Base-by-base conservation (phyloP, 2,113 vertebrate species). In the Narcine bancroftii region DNA sequence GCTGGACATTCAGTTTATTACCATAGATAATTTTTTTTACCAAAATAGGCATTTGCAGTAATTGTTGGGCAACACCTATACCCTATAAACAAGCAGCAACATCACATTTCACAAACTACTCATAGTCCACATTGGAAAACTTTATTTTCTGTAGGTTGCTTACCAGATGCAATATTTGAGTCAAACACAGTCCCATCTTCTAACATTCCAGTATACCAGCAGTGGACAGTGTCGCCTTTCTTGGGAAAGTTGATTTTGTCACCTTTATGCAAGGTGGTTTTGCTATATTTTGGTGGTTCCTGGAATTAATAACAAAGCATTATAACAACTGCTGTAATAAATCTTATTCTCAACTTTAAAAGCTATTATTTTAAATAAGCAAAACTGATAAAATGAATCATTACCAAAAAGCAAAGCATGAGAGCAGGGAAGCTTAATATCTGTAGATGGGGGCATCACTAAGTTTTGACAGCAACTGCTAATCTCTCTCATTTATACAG, bases 101-200 rank as follows among this genome's bases (percentile, higher is more conserved):
- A 91, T 45, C 65, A 69, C 13, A 69, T 42, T 3, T 15, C 45
- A 66, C 36, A 91, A 33, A 71, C 42, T 45, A 6, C 26, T 89
- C 26, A 47, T 42, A 45, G 3, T 11, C 63, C 26, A 5, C 42
- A 91, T 15, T 91, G 42, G 26, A 66, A 91, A 76, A 56, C 56
- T 21, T 66, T 63, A 7, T 85, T 33, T 9, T 36, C 21, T 77
- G 75, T 0, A 89, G 1, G 92, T 36, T 76, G n/a, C 95, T 93
- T 95, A 99, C 98, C 95, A 92, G 97, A 92, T 0, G 98, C 97
- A 75, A 99, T 93, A 81, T 99, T 99, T 79, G 97, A 98, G 93
- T 99, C 99, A 4, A 99, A 99, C 85, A 99, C 97, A 0, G 98
- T 99, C 0, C 98, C 99, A 6, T 99, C 98, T 94, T 97, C 97